These are phyloP conservation scores for Lagothrix lagotricha DNA, from an alignment of 2,797 vertebrate genomes.

Conservation along the genomic window DNA sequence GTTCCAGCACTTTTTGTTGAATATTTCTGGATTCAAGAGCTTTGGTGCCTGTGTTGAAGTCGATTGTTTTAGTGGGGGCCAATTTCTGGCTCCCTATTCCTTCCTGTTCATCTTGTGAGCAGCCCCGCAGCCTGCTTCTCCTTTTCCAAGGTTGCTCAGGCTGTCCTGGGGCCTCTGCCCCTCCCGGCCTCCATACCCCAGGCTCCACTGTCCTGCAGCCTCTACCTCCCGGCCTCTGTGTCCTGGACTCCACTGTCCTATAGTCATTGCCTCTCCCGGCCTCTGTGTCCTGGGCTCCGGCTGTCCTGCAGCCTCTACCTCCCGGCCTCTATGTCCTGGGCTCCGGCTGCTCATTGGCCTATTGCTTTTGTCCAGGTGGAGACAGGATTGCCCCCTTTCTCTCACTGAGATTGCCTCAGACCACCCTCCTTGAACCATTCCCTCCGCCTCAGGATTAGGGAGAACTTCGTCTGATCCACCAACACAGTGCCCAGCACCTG, in stretches of 20 bases:
- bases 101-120: not conserved
- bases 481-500: accelerated
- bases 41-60: not conserved
- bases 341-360: accelerated
- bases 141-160: not conserved
- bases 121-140: no score
- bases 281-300: no score
- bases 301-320: no score
- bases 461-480: not conserved
- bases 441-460: not conserved
- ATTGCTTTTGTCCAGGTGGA: not conserved
- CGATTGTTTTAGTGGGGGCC: no score
- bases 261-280: no score
- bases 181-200: no score
- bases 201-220: no score
- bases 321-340: no score
- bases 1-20: no score
- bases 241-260: no score
- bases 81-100: accelerated
- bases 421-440: accelerated
- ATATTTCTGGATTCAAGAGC: no score
- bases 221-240: no score
- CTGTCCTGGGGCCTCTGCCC: not conserved
- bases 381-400: accelerated
- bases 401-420: accelerated